Base-by-base conservation (phyloP, 2,113 vertebrate species). In the Ptilonorhynchus violaceus region DNA sequence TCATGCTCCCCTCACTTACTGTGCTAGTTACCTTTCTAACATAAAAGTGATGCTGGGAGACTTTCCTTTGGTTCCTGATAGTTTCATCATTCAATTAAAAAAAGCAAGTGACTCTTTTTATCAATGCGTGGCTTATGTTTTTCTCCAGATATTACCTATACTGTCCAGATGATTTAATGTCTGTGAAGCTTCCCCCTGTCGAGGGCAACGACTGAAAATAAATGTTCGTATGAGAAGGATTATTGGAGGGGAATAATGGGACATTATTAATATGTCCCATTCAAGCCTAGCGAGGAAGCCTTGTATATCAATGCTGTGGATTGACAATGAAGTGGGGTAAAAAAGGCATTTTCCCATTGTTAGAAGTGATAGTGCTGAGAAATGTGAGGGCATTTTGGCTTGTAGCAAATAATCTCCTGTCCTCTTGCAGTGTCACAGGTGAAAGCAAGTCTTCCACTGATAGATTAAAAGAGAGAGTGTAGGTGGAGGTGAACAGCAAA, bases 121-220 rank as follows among this genome's bases (percentile, higher is more conserved):
- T 81, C 19, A 63, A 44, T 42, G 20, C 15, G 4, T 42, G 74
- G 58, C 56, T 91, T 94, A 72, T 60, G 27, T 42, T 78, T 89
- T 92, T 66, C 84, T 85, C 22, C 75, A 50, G 41, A 33, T 96
- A 60, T 88, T 91, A 55, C 14, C 58, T 86, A 19, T 24, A 95
- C 58, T 31, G 33, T 63, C 28, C 75, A 89, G 50, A 49, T 86
- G 52, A 74, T 11, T 56, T 86, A 67, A 59, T 25, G 4, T 60
- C 77, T 69, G 27, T 69, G 80, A 85, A 73, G 47, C 17, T 81
- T 74, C 47, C 13, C 31, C 7, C 9, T 9, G 3, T 44, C 21
- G 59, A 94, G 89, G 89, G 49, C 52, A 80, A 85, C 91, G 72
- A 79, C 87, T 96, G 89, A 52, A 76, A 90, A 91, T 73, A 93